Percentiles rank a stretch among this genome's conserved stretches.
Evolutionary conservation across 2,113 vertebrate genomes (phyloP).

Genomic region (Pituophis catenifer): DNA sequence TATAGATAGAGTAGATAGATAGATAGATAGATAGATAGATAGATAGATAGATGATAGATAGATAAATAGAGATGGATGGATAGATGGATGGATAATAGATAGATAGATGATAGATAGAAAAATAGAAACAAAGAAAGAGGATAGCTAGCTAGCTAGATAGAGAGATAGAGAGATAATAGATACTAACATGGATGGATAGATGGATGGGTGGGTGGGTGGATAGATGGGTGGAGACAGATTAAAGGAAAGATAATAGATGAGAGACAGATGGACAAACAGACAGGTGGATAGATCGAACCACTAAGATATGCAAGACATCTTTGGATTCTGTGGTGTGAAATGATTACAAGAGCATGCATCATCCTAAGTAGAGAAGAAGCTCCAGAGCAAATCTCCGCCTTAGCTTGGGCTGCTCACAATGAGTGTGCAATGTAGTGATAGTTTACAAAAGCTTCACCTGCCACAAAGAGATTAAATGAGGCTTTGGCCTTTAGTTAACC

Average conservation of each 20-base stretch:
- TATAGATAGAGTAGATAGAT: not conserved
- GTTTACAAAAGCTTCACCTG: not conserved
- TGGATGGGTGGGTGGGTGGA: no score
- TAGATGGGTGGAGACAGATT: not conserved
- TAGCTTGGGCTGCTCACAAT: not conserved
- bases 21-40: no score
- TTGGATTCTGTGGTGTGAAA: not conserved
- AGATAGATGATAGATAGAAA: not conserved
- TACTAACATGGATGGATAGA: not conserved
- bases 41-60: no score
- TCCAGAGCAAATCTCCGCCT: not conserved
- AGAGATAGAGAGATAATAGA: no score
- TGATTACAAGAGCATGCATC: not conserved
- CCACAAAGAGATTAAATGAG: not conserved
- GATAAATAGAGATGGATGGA: no score
- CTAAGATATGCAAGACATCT: not conserved
- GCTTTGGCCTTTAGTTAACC: constrained; percentile 19
- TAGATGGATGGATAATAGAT: no score
- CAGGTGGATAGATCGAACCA: not conserved
- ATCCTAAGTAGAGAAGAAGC: not conserved
- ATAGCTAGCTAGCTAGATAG: no score
- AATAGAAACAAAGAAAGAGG: not conserved
- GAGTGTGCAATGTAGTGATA: fast-evolving
- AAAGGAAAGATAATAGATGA: not conserved
- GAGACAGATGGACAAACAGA: not conserved